phyloP scores from a whole-genome alignment of 2,113 vertebrate species.

The Myxocyprinus asiaticus region DNA sequence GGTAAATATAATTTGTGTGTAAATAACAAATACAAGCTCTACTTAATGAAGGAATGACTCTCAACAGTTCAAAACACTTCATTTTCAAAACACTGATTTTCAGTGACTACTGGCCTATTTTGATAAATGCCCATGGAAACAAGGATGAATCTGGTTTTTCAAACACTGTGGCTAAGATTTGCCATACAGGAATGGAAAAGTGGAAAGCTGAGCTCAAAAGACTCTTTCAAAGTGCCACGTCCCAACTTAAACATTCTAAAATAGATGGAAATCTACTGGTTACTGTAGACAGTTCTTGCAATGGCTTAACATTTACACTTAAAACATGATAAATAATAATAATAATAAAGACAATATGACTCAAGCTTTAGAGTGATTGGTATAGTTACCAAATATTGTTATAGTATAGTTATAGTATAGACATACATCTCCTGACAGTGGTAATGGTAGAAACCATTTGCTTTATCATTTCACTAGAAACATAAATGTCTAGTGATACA shows the following conservation, averaged over 20 bases:
- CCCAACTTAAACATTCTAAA: background rate
- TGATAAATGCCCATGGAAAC: background rate
- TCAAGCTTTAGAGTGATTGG: background rate
- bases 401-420: background rate
- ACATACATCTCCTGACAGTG: too few relatives aligned
- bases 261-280: slow-evolving; percentile 11
- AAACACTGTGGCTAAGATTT: slow-evolving; percentile 17
- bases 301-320: background rate
- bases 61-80: too few relatives aligned
- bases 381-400: background rate
- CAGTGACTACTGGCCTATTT: too few relatives aligned
- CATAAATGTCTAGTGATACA: background rate
- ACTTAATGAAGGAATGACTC: too few relatives aligned
- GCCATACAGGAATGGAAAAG: slow-evolving; percentile 12
- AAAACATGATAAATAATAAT: background rate
- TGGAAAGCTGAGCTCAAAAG: background rate
- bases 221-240: background rate
- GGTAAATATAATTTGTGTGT: too few relatives aligned
- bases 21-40: too few relatives aligned
- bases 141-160: slow-evolving; percentile 7
- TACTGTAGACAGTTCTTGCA: background rate
- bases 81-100: too few relatives aligned
- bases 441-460: too few relatives aligned
- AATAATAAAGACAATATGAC: too few relatives aligned
- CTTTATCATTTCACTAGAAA: background rate